Evolutionary conservation across 1,140 invertebrate species (phyloP).

Genomic region (Globodera ellingtonae): DNA sequence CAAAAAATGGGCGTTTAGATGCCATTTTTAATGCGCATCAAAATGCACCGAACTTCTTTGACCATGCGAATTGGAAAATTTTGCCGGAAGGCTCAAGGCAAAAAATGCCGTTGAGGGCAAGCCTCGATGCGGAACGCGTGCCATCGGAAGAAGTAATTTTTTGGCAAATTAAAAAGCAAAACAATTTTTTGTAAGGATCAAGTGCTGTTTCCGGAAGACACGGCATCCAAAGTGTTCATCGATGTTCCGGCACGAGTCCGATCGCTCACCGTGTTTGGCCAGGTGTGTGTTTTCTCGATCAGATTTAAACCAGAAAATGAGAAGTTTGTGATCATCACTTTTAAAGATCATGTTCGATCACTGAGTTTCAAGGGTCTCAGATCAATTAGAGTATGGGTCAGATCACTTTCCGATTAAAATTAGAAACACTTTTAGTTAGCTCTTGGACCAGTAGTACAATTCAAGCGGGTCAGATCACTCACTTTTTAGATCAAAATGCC

Average conservation of each 20-base stretch:
- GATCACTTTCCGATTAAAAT: too few species aligned
- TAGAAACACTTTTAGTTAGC: too few species aligned
- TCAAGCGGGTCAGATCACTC: too few species aligned
- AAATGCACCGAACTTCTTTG: conserved; percentile 15
- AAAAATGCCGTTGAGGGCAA: conserved; percentile 3
- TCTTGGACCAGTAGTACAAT: too few species aligned
- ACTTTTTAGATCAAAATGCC: too few species aligned
- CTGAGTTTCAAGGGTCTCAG: too few species aligned
- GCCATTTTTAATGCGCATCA: not conserved
- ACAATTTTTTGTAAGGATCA: conserved; percentile 3
- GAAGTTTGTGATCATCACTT: not conserved
- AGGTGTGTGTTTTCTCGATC: not conserved
- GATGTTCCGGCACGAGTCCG: not conserved
- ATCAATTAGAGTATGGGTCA: too few species aligned
- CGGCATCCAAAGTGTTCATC: conserved; percentile 10
- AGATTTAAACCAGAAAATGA: not conserved
- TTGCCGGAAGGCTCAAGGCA: not conserved
- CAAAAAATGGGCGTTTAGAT: conserved; percentile 1
- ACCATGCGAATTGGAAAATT: conserved; percentile 11
- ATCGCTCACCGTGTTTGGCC: conserved; percentile 2
- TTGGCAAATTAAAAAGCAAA: not conserved
- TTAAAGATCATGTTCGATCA: too few species aligned
- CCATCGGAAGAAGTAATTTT: conserved; percentile 19
- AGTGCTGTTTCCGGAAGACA: conserved; percentile 11
- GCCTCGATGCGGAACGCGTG: conserved; percentile 18